phyloP scores from a whole-genome alignment of 1,140 invertebrate genomes.

The Trichoplusia ni region DNA sequence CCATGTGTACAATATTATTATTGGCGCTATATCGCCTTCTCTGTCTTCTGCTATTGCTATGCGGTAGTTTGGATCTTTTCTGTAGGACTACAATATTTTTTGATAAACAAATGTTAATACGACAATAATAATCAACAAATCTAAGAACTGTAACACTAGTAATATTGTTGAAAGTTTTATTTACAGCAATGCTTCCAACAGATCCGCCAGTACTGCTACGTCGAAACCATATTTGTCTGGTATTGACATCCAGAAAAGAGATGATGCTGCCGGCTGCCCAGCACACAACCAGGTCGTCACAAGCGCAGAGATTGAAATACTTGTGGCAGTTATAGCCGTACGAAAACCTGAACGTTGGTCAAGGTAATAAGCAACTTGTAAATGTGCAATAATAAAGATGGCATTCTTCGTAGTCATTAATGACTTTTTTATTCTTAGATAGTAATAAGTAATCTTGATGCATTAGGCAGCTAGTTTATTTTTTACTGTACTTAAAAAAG shows the following conservation, averaged over 20 bases:
- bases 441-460: too few species aligned
- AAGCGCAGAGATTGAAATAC: conserved; percentile 89
- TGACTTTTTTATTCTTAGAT: too few species aligned
- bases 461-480: too few species aligned
- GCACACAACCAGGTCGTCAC: conserved; percentile 87
- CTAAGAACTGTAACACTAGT: too few species aligned
- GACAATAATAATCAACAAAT: background rate
- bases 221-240: conserved; percentile 85
- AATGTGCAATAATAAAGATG: too few species aligned
- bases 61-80: conserved; percentile 83
- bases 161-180: conserved; percentile 14
- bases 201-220: conserved; percentile 88
- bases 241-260: conserved; percentile 87
- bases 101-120: background rate
- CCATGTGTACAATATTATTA: conserved; percentile 92
- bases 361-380: conserved; percentile 34
- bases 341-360: conserved; percentile 85
- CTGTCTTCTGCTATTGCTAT: conserved; percentile 94
- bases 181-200: conserved; percentile 90
- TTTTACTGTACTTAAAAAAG: too few species aligned
- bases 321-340: conserved; percentile 93
- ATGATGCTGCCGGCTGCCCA: conserved; percentile 92
- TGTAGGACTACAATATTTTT: conserved; percentile 84
- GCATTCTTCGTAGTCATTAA: too few species aligned
- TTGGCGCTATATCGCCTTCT: conserved; percentile 87